These are phyloP conservation scores for Corythornis cristatus DNA, from an alignment of 2,113 vertebrate genomes.

Conservation along the genomic window DNA sequence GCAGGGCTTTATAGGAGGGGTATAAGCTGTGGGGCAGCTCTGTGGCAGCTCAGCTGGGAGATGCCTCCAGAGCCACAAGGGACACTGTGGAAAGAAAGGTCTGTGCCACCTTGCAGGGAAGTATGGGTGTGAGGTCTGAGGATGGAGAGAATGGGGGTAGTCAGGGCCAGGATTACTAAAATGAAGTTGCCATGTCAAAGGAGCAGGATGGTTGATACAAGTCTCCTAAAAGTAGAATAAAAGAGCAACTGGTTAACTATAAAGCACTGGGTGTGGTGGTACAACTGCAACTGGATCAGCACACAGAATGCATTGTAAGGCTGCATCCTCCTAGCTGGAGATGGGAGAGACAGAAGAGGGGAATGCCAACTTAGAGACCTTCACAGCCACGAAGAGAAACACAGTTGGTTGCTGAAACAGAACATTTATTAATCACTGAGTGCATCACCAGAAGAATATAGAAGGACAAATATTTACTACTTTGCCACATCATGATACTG, in stretches of 20 bases:
- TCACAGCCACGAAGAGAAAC: neutral
- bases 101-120: neutral
- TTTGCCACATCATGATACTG: accelerated
- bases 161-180: neutral
- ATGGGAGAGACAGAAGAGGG: neutral
- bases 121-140: neutral
- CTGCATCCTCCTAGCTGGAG: neutral
- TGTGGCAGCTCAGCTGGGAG: accelerated
- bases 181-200: neutral
- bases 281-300: neutral
- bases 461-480: neutral
- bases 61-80: neutral
- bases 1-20: neutral
- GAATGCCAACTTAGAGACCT: neutral
- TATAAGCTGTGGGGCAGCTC: neutral
- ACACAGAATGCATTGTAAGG: neutral
- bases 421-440: neutral
- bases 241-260: neutral
- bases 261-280: neutral
- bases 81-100: neutral
- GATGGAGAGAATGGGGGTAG: neutral
- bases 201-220: neutral
- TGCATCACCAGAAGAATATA: neutral
- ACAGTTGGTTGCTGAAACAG: neutral
- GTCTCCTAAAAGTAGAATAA: neutral